Percentiles rank a stretch among this genome's conserved stretches.
These are phyloP conservation scores for Oryzias javanicus DNA, from an alignment of 2,113 vertebrate genomes.

Conservation along the genomic window DNA sequence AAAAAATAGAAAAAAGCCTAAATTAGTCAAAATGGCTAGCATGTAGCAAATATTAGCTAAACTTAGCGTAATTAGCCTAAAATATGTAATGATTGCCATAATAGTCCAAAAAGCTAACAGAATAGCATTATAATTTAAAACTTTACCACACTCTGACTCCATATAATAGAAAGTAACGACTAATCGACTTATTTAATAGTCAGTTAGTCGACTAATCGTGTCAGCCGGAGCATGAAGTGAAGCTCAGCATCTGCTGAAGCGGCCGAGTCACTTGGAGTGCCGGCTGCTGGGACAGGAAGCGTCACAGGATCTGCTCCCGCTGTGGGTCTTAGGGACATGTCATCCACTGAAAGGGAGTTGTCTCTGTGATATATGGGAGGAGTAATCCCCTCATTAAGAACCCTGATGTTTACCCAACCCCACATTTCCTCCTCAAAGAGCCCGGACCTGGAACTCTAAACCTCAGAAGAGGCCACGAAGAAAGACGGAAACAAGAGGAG, in stretches of 20 bases:
- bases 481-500: constrained; percentile 59
- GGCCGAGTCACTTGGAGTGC: constrained; percentile 52
- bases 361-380: constrained; percentile 80
- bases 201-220: no score
- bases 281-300: constrained; percentile 68
- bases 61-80: no score
- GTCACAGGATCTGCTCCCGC: constrained; percentile 58
- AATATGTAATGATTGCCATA: no score
- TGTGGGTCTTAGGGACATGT: constrained; percentile 69
- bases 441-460: constrained; percentile 73
- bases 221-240: no score
- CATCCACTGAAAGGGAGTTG: constrained; percentile 76
- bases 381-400: constrained; percentile 79
- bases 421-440: constrained; percentile 79
- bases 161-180: no score
- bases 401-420: constrained; percentile 78
- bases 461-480: constrained; percentile 74
- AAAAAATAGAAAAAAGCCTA: no score
- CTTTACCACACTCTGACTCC: no score
- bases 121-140: no score
- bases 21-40: no score
- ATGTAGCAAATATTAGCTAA: no score
- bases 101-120: no score
- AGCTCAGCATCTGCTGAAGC: constrained; percentile 38
- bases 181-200: no score